These are phyloP conservation scores for Agrochola macilenta DNA, from an alignment of 2,888 invertebrate genomes.

Conservation along the genomic window DNA sequence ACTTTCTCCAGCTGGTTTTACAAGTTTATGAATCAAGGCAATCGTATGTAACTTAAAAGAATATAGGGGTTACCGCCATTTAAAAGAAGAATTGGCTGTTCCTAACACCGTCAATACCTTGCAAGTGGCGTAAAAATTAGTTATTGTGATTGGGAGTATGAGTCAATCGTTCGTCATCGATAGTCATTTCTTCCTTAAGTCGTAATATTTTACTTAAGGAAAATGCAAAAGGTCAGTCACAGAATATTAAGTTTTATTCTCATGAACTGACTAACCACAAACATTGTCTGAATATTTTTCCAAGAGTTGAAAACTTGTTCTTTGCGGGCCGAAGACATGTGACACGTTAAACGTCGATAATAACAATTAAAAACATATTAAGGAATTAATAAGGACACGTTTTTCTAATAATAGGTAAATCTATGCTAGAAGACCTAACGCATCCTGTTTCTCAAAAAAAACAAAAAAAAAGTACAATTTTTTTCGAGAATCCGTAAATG, in stretches of 20 bases:
- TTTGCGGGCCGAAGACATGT: background rate
- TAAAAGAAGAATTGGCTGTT: background rate
- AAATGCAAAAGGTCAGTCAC: slow-evolving; percentile 17
- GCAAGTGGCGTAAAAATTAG: background rate
- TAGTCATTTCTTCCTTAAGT: background rate
- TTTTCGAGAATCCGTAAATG: background rate
- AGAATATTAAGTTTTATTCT: slow-evolving; percentile 12
- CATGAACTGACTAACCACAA: slow-evolving; percentile 23
- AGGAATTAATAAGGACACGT: background rate
- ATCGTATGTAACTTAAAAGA: background rate
- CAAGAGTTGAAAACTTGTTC: slow-evolving; percentile 18
- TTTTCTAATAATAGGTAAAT: background rate
- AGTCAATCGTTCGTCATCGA: background rate
- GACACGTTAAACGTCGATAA: background rate
- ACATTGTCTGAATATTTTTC: background rate
- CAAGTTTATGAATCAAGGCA: background rate
- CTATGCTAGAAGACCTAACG: background rate
- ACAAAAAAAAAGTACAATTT: background rate
- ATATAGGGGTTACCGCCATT: background rate
- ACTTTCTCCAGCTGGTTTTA: slow-evolving; percentile 4
- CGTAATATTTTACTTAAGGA: slow-evolving; percentile 14
- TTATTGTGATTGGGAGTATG: background rate
- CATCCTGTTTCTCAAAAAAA: background rate
- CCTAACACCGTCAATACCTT: too few species aligned
- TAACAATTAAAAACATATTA: background rate